Base-by-base conservation (phyloP, 2,113 vertebrate species). In the Labeo rohita region DNA sequence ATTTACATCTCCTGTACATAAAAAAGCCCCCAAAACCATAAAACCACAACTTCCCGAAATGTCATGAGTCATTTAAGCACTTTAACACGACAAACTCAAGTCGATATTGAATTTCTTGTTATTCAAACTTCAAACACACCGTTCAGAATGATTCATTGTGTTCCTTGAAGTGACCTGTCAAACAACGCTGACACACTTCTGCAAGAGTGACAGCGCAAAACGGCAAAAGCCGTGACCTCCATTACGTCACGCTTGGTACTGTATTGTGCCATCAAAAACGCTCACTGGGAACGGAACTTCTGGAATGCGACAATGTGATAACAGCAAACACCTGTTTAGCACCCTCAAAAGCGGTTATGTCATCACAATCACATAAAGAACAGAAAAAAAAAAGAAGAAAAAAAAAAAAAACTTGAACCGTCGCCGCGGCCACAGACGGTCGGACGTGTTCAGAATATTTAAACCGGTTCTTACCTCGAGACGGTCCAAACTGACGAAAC, bases 401-500 rank as follows among this genome's bases (percentile, higher is more conserved):
- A n/a, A 28, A 28, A 52, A 28, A 9, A 34, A 66, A 49, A 82
- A 82, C 63, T 82, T 82, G 43, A 34, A 11, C 16, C 66, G 49
- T 56, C 49, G 81, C 11, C 34, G 66, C 43, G 79, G 76, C 76
- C 52, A 12, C 36, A 70, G 61, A 65, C 39, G 43, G 12, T 15
- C 61, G 11, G 47, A 84, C 82, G 82, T 84, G 82, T 28, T 84
- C 11, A 4, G 82, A 73, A 84, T 84, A 84, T n/a, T n/a, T 5
- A 84, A 83, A 54, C 66, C 8, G 68, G 16, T 63, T 70, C 92
- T 93, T 93, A 99, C 97, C 97, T 98, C 96, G 91, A 99, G 93
- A 90, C 96, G 95, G 91, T 98, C 97, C 94, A 98, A 94, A 90
- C 96, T 97, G 93, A 94, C 96, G 95, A 98, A 98, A 88, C 97